Conservation (phyloP, 1,140 invertebrate species). For the Cataglyphis hispanica region DNA sequence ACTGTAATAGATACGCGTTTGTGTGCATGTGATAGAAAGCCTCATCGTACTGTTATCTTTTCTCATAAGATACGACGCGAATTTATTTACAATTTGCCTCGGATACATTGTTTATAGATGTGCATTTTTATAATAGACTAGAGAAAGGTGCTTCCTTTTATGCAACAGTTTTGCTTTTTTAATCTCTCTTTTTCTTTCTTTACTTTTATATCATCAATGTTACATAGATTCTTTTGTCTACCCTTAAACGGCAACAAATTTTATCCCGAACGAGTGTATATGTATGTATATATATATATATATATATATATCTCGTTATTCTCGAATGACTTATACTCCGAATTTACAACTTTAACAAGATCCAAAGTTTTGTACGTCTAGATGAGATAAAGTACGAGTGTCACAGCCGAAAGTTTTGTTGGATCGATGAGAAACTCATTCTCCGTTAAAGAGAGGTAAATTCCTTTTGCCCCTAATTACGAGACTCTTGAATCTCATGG, state of each 20-base stretch:
- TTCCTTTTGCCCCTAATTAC: slow-evolving; percentile 69
- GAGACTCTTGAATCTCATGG: slow-evolving; percentile 2
- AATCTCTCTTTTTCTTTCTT: not conserved
- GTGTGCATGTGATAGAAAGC: slow-evolving; percentile 17
- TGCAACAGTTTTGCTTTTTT: not conserved
- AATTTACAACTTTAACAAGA: slow-evolving; percentile 50
- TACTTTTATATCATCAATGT: slow-evolving; percentile 17
- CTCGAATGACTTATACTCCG: slow-evolving; percentile 35
- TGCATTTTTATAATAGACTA: not conserved
- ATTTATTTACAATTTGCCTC: slow-evolving; percentile 11
- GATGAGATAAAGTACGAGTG: slow-evolving; percentile 44
- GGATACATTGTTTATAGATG: slow-evolving; percentile 5
- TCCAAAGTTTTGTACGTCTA: slow-evolving; percentile 37
- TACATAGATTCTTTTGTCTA: not conserved
- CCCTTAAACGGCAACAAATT: not conserved
- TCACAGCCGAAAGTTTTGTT: slow-evolving; percentile 55
- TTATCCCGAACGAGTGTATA: not conserved
- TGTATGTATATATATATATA: not conserved
- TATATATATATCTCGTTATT: slow-evolving; percentile 13
- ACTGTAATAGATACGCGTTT: not conserved
- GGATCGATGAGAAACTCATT: slow-evolving; percentile 63
- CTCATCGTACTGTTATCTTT: not conserved
- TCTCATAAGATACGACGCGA: not conserved
- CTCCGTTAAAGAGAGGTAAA: slow-evolving; percentile 42
- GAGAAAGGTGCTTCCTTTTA: not conserved